Percentiles rank a stretch among this genome's conserved stretches.
phyloP scores from a whole-genome alignment of 2,113 vertebrate genomes.

The Pachypanchax playfairii region DNA sequence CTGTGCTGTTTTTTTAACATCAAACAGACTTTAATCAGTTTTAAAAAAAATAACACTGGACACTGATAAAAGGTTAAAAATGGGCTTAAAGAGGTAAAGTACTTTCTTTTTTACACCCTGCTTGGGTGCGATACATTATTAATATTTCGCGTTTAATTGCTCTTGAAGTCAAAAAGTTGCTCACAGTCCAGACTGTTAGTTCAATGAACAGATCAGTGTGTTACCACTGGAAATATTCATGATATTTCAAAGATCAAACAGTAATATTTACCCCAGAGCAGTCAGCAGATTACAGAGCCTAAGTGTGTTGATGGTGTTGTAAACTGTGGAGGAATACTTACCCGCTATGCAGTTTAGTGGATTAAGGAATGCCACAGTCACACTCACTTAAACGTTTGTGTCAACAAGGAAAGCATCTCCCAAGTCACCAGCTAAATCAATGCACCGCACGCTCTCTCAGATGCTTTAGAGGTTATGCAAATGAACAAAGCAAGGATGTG shows the following conservation, averaged over 20 bases:
- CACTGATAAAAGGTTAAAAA: background rate
- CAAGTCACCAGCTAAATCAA: constrained; percentile 77
- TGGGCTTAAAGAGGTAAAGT: background rate
- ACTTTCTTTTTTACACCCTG: constrained; percentile 3
- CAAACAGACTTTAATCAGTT: too few relatives aligned
- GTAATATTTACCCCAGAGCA: constrained; percentile 61
- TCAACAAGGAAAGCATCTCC: constrained; percentile 76
- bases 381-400: constrained; percentile 73
- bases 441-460: constrained; percentile 60
- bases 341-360: constrained; percentile 69
- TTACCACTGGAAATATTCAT: constrained; percentile 26
- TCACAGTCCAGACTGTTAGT: constrained; percentile 9
- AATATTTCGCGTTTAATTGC: constrained; percentile 30
- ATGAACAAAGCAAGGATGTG: constrained; percentile 75
- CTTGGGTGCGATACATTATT: constrained; percentile 2
- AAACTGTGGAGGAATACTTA: constrained; percentile 63
- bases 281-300: constrained; percentile 50
- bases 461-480: constrained; percentile 82
- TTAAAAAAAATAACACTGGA: too few relatives aligned
- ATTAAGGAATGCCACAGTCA: constrained; percentile 76
- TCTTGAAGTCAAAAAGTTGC: background rate
- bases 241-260: constrained; percentile 59
- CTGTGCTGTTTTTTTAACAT: too few relatives aligned
- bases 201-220: constrained; percentile 24
- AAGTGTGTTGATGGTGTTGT: constrained; percentile 52